Conservation (phyloP, 2,888 invertebrate genomes). For the Leptura quadrifasciata region DNA sequence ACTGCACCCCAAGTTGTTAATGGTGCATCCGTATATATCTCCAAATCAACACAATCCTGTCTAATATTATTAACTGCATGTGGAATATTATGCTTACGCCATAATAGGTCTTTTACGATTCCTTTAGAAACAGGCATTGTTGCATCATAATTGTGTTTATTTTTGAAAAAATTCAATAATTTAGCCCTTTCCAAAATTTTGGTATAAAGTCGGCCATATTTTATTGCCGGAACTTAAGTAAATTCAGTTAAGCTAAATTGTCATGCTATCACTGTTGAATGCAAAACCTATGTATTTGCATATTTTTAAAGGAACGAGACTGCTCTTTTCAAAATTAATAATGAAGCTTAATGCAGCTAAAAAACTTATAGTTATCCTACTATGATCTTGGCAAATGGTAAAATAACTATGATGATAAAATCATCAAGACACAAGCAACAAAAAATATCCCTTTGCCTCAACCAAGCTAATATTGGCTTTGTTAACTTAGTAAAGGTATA, state of each 20-base stretch:
- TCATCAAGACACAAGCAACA: no score
- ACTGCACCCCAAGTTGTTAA: no score
- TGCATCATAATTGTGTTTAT: not conserved
- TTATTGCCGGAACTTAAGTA: not conserved
- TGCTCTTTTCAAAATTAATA: not conserved
- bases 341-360: not conserved
- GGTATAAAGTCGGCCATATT: not conserved
- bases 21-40: no score
- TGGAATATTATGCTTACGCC: no score
- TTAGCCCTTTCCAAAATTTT: not conserved
- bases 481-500: no score
- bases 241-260: not conserved
- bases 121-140: not conserved
- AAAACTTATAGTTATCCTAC: no score
- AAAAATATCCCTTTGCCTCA: no score
- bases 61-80: no score
- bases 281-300: not conserved
- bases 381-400: no score
- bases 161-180: not conserved
- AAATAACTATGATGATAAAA: no score
- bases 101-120: not conserved
- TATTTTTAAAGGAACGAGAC: not conserved
- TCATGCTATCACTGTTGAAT: not conserved
- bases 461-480: no score
- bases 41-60: no score